Percentiles rank a stretch among this genome's conserved stretches.
Conservation (phyloP, 2,113 vertebrate species). For the Holacanthus passer region DNA sequence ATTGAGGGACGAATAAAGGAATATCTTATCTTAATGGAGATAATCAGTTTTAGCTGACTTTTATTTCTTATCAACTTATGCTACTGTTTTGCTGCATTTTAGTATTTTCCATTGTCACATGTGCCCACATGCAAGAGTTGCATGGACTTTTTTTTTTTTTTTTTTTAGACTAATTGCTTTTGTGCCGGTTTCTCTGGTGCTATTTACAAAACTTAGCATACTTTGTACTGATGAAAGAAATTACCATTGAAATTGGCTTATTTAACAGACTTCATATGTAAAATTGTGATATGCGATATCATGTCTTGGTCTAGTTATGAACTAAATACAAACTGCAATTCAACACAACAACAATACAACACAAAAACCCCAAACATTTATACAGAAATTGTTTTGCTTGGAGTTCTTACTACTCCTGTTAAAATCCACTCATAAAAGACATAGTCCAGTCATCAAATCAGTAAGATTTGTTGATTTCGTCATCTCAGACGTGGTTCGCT, state of each 20-base stretch:
- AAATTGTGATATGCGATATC: neutral
- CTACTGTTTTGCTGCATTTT: too few relatives aligned
- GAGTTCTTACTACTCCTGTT: neutral
- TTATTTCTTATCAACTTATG: neutral
- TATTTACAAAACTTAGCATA: neutral
- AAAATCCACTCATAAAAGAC: neutral
- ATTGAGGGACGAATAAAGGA: too few relatives aligned
- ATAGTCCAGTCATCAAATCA: neutral
- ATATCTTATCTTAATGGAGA: neutral
- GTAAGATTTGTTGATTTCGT: neutral
- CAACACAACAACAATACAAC: too few relatives aligned
- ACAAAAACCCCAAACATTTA: neutral
- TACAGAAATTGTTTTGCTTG: neutral
- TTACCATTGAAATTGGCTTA: neutral
- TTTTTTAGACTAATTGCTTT: too few relatives aligned
- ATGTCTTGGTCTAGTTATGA: neutral
- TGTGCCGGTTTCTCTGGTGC: neutral
- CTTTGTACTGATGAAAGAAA: neutral
- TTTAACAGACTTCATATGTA: neutral
- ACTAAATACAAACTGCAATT: neutral
- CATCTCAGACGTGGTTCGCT: slow-evolving; percentile 6
- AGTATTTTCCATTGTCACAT: too few relatives aligned
- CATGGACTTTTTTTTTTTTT: neutral
- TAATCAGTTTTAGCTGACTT: neutral
- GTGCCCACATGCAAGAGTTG: neutral